Conservation (phyloP, 1,140 invertebrate genomes). For the Lysiphlebus fabarum region DNA sequence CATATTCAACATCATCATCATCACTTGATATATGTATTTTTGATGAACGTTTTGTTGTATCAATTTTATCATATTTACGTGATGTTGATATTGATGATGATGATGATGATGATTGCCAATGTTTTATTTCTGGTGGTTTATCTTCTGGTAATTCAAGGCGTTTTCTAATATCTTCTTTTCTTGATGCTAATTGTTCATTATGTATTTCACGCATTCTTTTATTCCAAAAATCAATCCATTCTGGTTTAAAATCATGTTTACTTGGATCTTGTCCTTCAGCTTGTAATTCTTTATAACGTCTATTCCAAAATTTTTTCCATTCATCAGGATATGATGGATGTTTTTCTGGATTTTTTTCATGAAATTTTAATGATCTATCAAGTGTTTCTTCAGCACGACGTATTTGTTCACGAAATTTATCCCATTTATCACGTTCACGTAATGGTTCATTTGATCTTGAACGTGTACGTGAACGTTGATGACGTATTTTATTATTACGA, state of each 20-base stretch:
- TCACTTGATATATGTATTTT: conserved; percentile 45
- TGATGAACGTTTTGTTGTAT: conserved; percentile 32
- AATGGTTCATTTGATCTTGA: conserved; percentile 37
- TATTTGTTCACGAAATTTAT: conserved; percentile 56
- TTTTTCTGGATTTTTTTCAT: conserved; percentile 80
- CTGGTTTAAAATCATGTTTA: conserved; percentile 79
- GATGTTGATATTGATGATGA: neutral
- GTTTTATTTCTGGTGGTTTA: conserved; percentile 39
- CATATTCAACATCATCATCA: conserved; percentile 52
- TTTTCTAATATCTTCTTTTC: conserved; percentile 59
- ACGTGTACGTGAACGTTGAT: conserved; percentile 34
- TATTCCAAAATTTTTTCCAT: conserved; percentile 83
- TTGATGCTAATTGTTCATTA: conserved; percentile 61
- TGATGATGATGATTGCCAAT: conserved; percentile 18
- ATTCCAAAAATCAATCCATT: conserved; percentile 83
- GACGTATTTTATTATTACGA: conserved; percentile 5
- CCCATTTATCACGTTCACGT: conserved; percentile 58
- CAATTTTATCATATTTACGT: conserved; percentile 23
- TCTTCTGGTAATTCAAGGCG: conserved; percentile 54
- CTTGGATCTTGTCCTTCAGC: conserved; percentile 71
- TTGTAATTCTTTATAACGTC: conserved; percentile 76
- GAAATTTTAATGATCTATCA: conserved; percentile 60
- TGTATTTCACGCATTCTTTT: conserved; percentile 74
- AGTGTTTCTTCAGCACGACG: conserved; percentile 56
- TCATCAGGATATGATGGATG: conserved; percentile 81